Percentiles rank a stretch among this genome's conserved stretches.
phyloP scores from a whole-genome alignment of 30 jellyfish, hydroid and myxozoan species.

The Nemopilema nomurai region DNA sequence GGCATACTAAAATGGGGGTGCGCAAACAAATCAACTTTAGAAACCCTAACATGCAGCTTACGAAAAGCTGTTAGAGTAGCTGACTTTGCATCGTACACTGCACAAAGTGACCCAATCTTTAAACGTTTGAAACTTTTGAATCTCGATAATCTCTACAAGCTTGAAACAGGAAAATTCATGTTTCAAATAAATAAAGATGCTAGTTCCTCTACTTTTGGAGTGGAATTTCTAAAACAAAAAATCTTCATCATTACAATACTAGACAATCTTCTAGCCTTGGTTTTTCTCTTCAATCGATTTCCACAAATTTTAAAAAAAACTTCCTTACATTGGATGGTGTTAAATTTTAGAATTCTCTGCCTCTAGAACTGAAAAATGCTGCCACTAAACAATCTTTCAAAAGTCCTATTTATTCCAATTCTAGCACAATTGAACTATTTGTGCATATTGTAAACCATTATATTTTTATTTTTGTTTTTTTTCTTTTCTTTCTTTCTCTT shows the following conservation, averaged over 20 bases:
- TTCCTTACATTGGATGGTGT: constrained; percentile 54
- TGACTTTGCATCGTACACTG: constrained; percentile 48
- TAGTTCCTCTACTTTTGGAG: constrained; percentile 1
- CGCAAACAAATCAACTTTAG: constrained; percentile 39
- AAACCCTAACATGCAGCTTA: constrained; percentile 34
- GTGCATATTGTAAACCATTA: not conserved
- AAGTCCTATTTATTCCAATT: constrained; percentile 1
- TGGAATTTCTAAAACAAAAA: constrained; percentile 45
- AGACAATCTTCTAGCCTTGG: constrained; percentile 42
- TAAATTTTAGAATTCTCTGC: constrained; percentile 43
- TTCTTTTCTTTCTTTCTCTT: not conserved
- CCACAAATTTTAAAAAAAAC: constrained; percentile 37
- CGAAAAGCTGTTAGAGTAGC: constrained; percentile 43
- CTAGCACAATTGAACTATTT: not conserved
- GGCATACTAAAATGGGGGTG: constrained; percentile 57
- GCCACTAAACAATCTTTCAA: constrained; percentile 4
- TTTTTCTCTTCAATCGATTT: constrained; percentile 32
- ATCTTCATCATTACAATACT: constrained; percentile 28
- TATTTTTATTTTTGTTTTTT: not conserved
- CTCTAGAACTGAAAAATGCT: constrained; percentile 25
- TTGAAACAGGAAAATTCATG: constrained; percentile 53
- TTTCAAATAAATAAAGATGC: constrained; percentile 20
- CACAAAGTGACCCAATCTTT: constrained; percentile 44
- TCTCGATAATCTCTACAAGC: constrained; percentile 46
- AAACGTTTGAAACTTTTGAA: constrained; percentile 42